Evolutionary conservation across 2,888 invertebrate species (phyloP).

Genomic region (Drosophila colorata): DNA sequence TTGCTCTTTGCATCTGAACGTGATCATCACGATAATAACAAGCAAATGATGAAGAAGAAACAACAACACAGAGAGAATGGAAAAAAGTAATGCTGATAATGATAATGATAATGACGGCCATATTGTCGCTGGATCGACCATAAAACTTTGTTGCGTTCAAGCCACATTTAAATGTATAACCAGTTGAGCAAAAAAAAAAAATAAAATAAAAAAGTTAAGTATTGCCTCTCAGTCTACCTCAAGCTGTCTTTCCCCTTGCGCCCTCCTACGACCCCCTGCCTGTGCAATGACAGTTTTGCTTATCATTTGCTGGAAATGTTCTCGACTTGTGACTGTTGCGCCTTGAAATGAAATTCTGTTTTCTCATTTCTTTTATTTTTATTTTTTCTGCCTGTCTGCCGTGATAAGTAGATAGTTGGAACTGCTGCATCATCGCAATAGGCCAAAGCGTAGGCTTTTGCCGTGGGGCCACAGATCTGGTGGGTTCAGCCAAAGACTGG

Average conservation of each 20-base stretch:
- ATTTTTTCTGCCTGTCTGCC: slow-evolving; percentile 39
- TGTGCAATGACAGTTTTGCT: slow-evolving; percentile 74
- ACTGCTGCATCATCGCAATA: slow-evolving; percentile 48
- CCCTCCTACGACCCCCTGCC: background rate
- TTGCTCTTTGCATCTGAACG: slow-evolving; percentile 55
- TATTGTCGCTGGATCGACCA: slow-evolving; percentile 54
- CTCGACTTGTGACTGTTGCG: slow-evolving; percentile 34
- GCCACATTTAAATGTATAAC: slow-evolving; percentile 66
- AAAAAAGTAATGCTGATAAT: slow-evolving; percentile 29
- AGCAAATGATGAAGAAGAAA: slow-evolving; percentile 16
- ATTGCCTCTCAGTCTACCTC: slow-evolving; percentile 18
- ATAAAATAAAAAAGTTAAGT: background rate
- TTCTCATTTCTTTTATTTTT: slow-evolving; percentile 1
- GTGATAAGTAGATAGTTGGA: slow-evolving; percentile 28
- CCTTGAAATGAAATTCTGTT: slow-evolving; percentile 43
- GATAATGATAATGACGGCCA: slow-evolving; percentile 61
- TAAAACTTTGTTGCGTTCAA: slow-evolving; percentile 59
- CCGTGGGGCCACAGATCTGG: background rate
- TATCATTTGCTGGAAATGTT: slow-evolving; percentile 74
- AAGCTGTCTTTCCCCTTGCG: background rate
- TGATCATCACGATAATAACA: slow-evolving; percentile 69
- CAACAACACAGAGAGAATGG: background rate
- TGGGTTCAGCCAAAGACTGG: too few relatives aligned
- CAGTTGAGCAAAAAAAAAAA: slow-evolving; percentile 56
- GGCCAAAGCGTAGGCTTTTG: slow-evolving; percentile 1